Percentiles rank a stretch among this genome's conserved stretches.
phyloP scores from a whole-genome alignment of 2,113 vertebrate genomes.

The Neolamprologus cancellatus region DNA sequence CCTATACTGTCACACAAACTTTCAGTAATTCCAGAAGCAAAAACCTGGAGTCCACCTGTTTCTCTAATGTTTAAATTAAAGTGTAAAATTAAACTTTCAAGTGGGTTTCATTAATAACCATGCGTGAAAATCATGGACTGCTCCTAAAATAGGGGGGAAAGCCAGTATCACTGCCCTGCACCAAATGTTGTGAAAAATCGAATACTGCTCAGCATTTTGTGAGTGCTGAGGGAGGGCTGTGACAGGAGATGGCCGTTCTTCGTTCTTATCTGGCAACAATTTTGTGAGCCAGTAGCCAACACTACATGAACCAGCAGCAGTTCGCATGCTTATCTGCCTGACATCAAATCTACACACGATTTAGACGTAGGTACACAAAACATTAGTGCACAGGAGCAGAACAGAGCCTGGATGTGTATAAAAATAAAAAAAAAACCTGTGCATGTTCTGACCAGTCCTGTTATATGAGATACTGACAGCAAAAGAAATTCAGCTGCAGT shows the following conservation, averaged over 20 bases:
- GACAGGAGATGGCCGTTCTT: not conserved
- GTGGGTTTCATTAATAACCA: not conserved
- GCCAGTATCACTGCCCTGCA: not conserved
- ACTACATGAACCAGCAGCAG: not conserved
- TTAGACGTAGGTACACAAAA: not conserved
- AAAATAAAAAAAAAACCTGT: not conserved
- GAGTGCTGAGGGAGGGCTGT: not conserved
- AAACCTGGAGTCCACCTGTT: not conserved
- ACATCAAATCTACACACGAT: not conserved
- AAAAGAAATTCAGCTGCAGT: not conserved
- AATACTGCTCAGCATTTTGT: not conserved
- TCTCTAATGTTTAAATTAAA: not conserved
- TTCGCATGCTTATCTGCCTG: not conserved
- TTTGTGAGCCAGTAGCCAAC: not conserved
- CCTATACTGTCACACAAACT: not conserved
- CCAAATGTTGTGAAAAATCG: not conserved
- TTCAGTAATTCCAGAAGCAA: not conserved
- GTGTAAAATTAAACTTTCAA: not conserved
- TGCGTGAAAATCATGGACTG: not conserved
- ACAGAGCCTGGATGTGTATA: not conserved
- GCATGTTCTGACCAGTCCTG: not conserved
- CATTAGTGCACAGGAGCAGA: not conserved
- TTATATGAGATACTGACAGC: not conserved
- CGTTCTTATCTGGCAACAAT: not conserved
- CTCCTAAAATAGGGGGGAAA: not conserved